Base-by-base conservation (phyloP, 2,888 invertebrate species). In the Melieria crassipennis region DNA sequence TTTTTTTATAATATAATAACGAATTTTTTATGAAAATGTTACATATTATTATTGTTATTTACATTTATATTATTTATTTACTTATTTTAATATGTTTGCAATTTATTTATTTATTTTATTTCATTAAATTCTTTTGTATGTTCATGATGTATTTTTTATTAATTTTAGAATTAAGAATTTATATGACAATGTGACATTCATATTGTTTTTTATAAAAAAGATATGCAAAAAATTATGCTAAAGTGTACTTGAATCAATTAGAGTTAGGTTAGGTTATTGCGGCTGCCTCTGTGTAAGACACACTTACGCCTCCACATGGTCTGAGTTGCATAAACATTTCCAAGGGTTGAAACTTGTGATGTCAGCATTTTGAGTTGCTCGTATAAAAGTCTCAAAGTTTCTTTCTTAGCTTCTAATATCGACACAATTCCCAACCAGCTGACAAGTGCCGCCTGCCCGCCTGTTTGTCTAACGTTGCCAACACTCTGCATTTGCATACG, bases 31-130 rank as follows among this genome's bases (percentile, higher is more conserved):
- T 48, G 42, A 48, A 30, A 5, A 48, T 13, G n/a, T 46, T 0
- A 48, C 6, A 13, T 16, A 64, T 47, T 30, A 52, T 42, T 16
- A 9, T 16, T 70, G 55, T 16, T 73, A 47, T 72, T 69, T 64
- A 16, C 42, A 60, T 16, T 50, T 48, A 46, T 65, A 65, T 66
- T 58, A 42, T 65, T 65, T 56, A 7, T 56, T 13, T 16, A n/a
- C 30, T 1, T 11, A 50, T 50, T 50, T 30, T 30, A 30, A 30
- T 30, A 30, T 30, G 13, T 56, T 11, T 42, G 16, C 42, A 30
- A 57, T 30, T 65, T 56, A 7, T 56, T 13, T 16, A n/a, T 7
- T 1, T 11, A 50, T 50, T 50, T 30, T 30, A 30, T 30, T 57
- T 57, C 16, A 57, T 57, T 57, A 30, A 43, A 42, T 58, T 42